Evolutionary conservation across 2,797 vertebrate genomes (phyloP), one percentile per base, ranked within the genome.

Genomic region (Salmo trutta): DNA sequence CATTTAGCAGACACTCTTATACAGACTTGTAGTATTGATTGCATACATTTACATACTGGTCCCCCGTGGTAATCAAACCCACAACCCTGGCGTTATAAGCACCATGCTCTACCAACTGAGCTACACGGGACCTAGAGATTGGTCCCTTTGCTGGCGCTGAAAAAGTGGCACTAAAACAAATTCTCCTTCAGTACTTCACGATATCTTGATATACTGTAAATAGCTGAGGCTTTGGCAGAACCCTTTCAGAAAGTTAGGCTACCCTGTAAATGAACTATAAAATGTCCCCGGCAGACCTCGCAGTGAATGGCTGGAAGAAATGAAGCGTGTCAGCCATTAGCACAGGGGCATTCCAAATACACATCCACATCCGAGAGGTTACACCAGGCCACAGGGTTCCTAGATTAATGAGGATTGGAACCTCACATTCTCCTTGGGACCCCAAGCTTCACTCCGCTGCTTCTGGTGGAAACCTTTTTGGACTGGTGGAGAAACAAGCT

Each of bases 241-340:
- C 24, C 17, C 52, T 17, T 75, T 76, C 5, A 53, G 67, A 41
- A 74, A 36, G 29, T 31, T 72, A 24, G 24, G 52, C 19, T 77
- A 7, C 1, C 62, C 31, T 56, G 24, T 59, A 76, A 81, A 76
- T 31, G 27, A 74, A 70, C 71, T 41, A 36, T 65, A 19, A 62
- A 24, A 64, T 76, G 73, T 31, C 19, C 53, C 82, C 76, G 70
- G 70, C 70, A 66, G 80, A 36, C 29, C 21, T 47, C 16, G 51
- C 62, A 81, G 76, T 66, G 75, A 33, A 69, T 14, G 19, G n/a
- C 27, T 81, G 83, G 79, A 62, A 75, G 79, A 75, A 84, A 76
- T 66, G 21, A 69, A 73, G 74, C 52, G 10, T 47, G 54, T 51
- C 80, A 47, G 52, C 24, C 64, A 74, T 21, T 75, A 69, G 29